Conservation (phyloP, 2,888 invertebrate species). For the Frankliniella intonsa region DNA sequence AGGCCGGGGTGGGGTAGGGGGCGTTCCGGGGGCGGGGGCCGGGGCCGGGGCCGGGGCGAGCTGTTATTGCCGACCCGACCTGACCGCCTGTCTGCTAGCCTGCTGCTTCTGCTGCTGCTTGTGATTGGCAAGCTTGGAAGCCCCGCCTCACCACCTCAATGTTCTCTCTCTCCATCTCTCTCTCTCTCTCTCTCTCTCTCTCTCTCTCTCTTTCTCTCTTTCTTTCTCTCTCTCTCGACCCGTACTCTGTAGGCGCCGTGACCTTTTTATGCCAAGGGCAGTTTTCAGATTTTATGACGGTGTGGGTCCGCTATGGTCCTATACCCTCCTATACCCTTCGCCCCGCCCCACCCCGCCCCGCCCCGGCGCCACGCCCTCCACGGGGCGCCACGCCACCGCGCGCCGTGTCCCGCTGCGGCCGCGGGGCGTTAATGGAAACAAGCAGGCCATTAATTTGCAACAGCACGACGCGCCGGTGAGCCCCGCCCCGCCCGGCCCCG, state of each 20-base stretch:
- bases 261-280: not conserved
- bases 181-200: too few species aligned
- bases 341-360: slow-evolving; percentile 15
- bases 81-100: too few species aligned
- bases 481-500: too few species aligned
- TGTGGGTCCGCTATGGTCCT: not conserved
- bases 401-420: not conserved
- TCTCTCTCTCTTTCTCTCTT: too few species aligned
- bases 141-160: too few species aligned
- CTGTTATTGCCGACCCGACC: too few species aligned
- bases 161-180: too few species aligned
- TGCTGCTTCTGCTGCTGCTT: too few species aligned
- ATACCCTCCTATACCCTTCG: not conserved
- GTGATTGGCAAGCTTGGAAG: too few species aligned
- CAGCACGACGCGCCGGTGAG: not conserved
- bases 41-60: too few species aligned
- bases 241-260: not conserved
- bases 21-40: too few species aligned
- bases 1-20: too few species aligned
- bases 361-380: not conserved
- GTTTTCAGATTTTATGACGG: not conserved
- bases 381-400: not conserved
- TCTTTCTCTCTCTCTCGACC: not conserved
- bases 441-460: slow-evolving; percentile 17
- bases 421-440: slow-evolving; percentile 2